Conservation (phyloP, 1,140 invertebrate genomes). For the Aricia agestis region DNA sequence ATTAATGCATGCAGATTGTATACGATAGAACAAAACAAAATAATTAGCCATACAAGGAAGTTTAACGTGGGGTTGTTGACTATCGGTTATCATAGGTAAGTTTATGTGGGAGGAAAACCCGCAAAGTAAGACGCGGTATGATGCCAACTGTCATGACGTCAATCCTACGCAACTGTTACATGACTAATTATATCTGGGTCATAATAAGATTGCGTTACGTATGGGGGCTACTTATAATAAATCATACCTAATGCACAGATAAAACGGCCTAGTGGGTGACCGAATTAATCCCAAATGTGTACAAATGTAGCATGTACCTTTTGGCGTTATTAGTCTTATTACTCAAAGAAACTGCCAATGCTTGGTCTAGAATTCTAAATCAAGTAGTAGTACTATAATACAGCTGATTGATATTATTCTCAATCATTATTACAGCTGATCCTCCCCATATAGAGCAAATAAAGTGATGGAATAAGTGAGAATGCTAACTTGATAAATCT, state of each 20-base stretch:
- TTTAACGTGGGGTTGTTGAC: neutral
- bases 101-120: neutral
- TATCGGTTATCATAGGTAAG: neutral
- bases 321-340: too few species aligned
- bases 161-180: constrained; percentile 10
- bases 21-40: neutral
- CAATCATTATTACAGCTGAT: too few species aligned
- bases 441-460: too few species aligned
- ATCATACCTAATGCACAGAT: neutral
- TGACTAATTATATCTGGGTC: neutral
- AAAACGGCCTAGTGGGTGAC: neutral
- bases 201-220: constrained; percentile 2
- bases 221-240: neutral
- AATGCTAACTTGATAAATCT: too few species aligned
- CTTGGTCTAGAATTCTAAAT: too few species aligned
- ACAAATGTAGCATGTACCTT: too few species aligned
- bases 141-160: neutral
- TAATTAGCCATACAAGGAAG: neutral
- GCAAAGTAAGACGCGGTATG: neutral
- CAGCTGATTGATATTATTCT: too few species aligned
- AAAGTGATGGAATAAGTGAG: too few species aligned
- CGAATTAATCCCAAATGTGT: too few species aligned
- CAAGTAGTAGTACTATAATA: too few species aligned
- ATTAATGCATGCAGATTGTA: neutral
- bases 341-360: too few species aligned